A percentile compares a stretch with the other conserved stretches of the same genome.
These are phyloP conservation scores for Phoxinus phoxinus DNA, from an alignment of 2,113 vertebrate species.

Conservation along the genomic window DNA sequence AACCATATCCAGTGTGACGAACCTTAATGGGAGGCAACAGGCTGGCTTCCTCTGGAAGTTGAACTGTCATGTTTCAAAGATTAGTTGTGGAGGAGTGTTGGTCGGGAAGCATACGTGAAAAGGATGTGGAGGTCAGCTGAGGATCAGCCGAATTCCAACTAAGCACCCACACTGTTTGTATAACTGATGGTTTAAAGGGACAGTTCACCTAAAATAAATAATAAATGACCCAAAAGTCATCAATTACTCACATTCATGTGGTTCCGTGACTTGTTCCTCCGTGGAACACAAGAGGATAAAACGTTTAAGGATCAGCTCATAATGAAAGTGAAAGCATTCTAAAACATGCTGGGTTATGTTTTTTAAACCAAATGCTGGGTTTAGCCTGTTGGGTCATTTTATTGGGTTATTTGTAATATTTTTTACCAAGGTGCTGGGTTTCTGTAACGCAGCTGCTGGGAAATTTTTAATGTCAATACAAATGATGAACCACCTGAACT, in stretches of 20 bases:
- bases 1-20: conserved; percentile 66
- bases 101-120: conserved; percentile 22
- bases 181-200: conserved; percentile 2
- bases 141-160: conserved; percentile 27
- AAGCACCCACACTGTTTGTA: conserved; percentile 24
- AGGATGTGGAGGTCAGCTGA: conserved; percentile 44
- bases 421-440: not conserved
- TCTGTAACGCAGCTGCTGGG: too few relatives aligned
- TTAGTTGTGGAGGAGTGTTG: conserved; percentile 33
- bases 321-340: not conserved
- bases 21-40: conserved; percentile 46
- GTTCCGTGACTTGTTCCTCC: not conserved
- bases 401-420: not conserved
- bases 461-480: not conserved
- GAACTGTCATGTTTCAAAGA: conserved; percentile 47
- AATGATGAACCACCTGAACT: not conserved
- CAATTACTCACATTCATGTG: not conserved
- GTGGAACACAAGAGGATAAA: not conserved
- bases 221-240: not conserved
- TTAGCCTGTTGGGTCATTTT: not conserved
- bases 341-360: not conserved
- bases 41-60: conserved; percentile 13
- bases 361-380: not conserved
- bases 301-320: not conserved
- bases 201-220: not conserved